Evolutionary conservation across 2,113 vertebrate species (phyloP).

Genomic region (Thryonomys swinderianus): DNA sequence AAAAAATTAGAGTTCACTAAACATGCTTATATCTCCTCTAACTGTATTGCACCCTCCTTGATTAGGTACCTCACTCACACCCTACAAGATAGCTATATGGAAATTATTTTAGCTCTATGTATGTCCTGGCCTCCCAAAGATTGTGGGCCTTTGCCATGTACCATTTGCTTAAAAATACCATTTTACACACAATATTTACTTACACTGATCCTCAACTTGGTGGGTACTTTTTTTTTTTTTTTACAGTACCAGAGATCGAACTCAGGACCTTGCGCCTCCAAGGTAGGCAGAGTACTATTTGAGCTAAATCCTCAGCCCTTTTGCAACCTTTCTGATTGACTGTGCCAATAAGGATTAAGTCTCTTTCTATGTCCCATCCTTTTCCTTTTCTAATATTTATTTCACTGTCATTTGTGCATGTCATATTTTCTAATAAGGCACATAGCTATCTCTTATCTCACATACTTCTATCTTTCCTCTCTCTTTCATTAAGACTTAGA

Average conservation of each 20-base stretch:
- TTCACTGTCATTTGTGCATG: background rate
- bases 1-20: background rate
- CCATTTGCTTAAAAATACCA: conserved; percentile 29
- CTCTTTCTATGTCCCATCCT: background rate
- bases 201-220: background rate
- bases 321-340: background rate
- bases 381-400: background rate
- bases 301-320: too few species aligned
- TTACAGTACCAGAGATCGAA: too few species aligned
- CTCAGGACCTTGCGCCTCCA: too few species aligned
- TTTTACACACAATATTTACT: background rate
- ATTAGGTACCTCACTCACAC: background rate
- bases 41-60: background rate
- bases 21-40: background rate
- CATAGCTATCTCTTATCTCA: background rate
- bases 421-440: background rate
- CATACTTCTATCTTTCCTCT: background rate
- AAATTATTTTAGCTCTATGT: background rate
- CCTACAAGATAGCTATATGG: background rate
- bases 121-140: background rate
- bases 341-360: background rate
- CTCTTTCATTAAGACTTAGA: background rate
- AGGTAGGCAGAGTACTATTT: too few species aligned
- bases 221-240: background rate
- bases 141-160: background rate